phyloP scores from a whole-genome alignment of 2,888 invertebrate genomes.

The Eustalomyia histrio region DNA sequence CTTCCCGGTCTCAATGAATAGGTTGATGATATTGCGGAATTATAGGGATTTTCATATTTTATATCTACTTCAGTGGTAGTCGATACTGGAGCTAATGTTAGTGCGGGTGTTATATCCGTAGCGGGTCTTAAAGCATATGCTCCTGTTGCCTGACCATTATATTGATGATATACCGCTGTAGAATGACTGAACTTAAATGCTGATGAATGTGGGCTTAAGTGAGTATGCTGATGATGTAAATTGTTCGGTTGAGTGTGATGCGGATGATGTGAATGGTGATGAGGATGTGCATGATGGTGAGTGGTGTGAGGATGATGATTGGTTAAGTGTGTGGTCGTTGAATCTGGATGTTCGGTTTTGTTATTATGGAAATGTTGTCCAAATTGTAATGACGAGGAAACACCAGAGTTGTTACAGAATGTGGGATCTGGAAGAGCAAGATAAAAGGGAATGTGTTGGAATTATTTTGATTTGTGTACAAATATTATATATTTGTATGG shows the following conservation, averaged over 20 bases:
- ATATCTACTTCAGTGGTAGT: slow-evolving; percentile 72
- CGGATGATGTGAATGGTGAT: slow-evolving; percentile 64
- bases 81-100: slow-evolving; percentile 66
- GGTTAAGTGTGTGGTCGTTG: slow-evolving; percentile 74
- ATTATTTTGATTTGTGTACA: too few relatives aligned
- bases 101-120: slow-evolving; percentile 70
- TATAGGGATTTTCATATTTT: slow-evolving; percentile 78
- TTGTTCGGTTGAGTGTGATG: slow-evolving; percentile 46
- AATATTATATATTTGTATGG: too few relatives aligned
- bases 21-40: slow-evolving; percentile 76
- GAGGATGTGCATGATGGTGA: slow-evolving; percentile 63
- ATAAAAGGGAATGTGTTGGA: neutral
- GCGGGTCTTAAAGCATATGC: slow-evolving; percentile 67
- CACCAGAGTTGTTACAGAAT: slow-evolving; percentile 73
- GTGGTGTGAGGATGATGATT: slow-evolving; percentile 68
- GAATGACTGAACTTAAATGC: slow-evolving; percentile 73
- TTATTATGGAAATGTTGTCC: slow-evolving; percentile 74
- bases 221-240: slow-evolving; percentile 68
- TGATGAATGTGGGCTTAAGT: slow-evolving; percentile 56
- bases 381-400: slow-evolving; percentile 64
- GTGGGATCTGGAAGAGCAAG: slow-evolving; percentile 68
- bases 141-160: slow-evolving; percentile 59
- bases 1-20: slow-evolving; percentile 75
- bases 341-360: slow-evolving; percentile 79
- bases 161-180: slow-evolving; percentile 67